These are phyloP conservation scores for Pocota personata DNA, from an alignment of 2,888 invertebrate species.

Conservation along the genomic window DNA sequence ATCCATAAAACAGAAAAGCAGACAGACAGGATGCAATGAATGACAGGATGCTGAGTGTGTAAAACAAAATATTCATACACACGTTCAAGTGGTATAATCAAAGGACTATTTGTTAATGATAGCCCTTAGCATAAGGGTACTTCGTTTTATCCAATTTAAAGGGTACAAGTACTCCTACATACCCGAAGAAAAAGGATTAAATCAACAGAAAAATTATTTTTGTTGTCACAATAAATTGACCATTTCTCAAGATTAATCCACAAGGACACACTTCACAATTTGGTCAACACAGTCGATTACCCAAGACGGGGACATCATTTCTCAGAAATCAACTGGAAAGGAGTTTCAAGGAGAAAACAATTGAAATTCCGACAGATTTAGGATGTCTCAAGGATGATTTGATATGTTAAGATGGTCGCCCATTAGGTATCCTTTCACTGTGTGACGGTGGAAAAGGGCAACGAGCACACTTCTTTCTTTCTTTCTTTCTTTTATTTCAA, in stretches of 20 bases:
- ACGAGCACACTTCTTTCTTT: neutral
- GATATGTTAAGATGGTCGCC: conserved; percentile 10
- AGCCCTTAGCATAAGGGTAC: conserved; percentile 33
- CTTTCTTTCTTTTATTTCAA: conserved; percentile 20
- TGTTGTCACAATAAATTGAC: conserved; percentile 33
- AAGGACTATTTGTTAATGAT: conserved; percentile 49
- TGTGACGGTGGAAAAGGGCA: neutral
- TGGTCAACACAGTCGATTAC: conserved; percentile 46
- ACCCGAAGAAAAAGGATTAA: conserved; percentile 37
- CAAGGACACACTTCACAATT: conserved; percentile 24
- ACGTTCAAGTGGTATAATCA: conserved; percentile 43
- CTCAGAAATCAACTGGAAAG: conserved; percentile 7
- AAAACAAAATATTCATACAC: neutral
- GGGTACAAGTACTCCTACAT: conserved; percentile 6
- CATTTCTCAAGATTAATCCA: conserved; percentile 58
- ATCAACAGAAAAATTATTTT: conserved; percentile 3
- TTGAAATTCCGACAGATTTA: conserved; percentile 23
- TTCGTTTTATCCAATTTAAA: neutral
- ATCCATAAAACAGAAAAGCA: neutral
- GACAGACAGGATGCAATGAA: conserved; percentile 19
- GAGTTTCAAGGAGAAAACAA: conserved; percentile 9
- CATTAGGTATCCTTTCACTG: conserved; percentile 25
- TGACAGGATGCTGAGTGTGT: neutral
- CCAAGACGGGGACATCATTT: neutral
- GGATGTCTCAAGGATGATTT: conserved; percentile 51